Percentiles rank a stretch among this genome's conserved stretches.
Evolutionary conservation across 2,888 invertebrate species (phyloP).

Genomic region (Phengaris arion): DNA sequence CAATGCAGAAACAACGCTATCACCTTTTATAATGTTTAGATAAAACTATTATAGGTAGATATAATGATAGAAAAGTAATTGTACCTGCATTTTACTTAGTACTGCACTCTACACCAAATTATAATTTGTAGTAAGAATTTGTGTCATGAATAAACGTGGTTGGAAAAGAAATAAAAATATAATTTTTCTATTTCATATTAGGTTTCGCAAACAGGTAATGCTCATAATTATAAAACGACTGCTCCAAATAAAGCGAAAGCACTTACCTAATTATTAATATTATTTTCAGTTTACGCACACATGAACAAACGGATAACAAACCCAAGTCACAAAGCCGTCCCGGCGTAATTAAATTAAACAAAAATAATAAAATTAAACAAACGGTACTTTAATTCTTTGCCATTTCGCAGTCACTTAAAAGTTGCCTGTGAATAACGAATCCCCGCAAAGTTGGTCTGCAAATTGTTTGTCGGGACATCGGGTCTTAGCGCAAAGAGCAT

Average conservation of each 20-base stretch:
- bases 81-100: neutral
- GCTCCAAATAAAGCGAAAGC: neutral
- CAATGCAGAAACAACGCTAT: slow-evolving; percentile 2
- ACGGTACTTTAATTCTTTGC: slow-evolving; percentile 69
- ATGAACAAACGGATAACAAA: slow-evolving; percentile 8
- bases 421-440: slow-evolving; percentile 78
- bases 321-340: neutral
- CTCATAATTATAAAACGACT: neutral
- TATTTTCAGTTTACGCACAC: neutral
- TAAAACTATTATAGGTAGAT: no score
- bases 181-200: neutral
- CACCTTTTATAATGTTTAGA: neutral
- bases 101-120: neutral
- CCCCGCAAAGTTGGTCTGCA: slow-evolving; percentile 70
- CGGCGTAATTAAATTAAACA: slow-evolving; percentile 13
- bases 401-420: slow-evolving; percentile 78
- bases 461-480: slow-evolving; percentile 70
- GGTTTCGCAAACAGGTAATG: neutral
- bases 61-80: neutral
- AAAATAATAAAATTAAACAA: slow-evolving; percentile 29
- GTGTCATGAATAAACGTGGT: neutral
- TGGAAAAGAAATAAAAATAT: neutral
- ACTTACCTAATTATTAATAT: neutral
- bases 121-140: no score
- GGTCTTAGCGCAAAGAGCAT: slow-evolving; percentile 62